These are phyloP conservation scores for Xanthorhoe designata DNA, from an alignment of 2,888 invertebrate species.

Conservation along the genomic window DNA sequence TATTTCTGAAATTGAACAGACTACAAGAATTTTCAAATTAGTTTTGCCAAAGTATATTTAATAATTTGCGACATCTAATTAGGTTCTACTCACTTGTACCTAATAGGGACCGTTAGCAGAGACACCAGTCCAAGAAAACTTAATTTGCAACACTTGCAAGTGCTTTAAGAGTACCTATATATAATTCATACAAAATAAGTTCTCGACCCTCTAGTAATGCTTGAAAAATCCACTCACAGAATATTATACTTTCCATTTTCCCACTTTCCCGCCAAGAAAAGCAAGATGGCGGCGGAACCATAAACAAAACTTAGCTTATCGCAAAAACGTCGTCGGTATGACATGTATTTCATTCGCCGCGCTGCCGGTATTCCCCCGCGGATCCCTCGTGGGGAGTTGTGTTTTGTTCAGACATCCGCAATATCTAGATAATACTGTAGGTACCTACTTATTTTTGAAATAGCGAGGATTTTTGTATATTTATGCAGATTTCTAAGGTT, in stretches of 20 bases:
- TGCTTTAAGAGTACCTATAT: not conserved
- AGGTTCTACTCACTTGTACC: no score
- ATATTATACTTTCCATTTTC: constrained; percentile 23
- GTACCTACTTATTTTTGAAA: constrained; percentile 38
- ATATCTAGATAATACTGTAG: constrained; percentile 53
- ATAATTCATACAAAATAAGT: not conserved
- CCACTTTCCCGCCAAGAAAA: constrained; percentile 43
- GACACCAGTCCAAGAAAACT: no score
- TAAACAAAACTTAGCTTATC: constrained; percentile 75
- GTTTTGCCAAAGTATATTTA: no score
- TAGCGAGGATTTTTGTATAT: constrained; percentile 11
- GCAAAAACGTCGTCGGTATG: constrained; percentile 70
- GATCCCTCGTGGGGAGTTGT: constrained; percentile 48
- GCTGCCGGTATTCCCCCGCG: constrained; percentile 63
- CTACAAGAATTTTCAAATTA: no score
- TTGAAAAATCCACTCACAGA: not conserved
- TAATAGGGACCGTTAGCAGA: no score
- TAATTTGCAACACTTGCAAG: not conserved
- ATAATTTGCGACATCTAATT: no score
- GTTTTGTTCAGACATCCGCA: constrained; percentile 56
- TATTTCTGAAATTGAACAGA: no score
- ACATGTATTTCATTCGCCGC: constrained; percentile 68
- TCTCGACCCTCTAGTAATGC: not conserved
- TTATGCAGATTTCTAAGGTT: no score
- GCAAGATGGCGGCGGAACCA: constrained; percentile 67